Conservation (phyloP, 2,797 vertebrate species). For the Rhynchonycteris naso region DNA sequence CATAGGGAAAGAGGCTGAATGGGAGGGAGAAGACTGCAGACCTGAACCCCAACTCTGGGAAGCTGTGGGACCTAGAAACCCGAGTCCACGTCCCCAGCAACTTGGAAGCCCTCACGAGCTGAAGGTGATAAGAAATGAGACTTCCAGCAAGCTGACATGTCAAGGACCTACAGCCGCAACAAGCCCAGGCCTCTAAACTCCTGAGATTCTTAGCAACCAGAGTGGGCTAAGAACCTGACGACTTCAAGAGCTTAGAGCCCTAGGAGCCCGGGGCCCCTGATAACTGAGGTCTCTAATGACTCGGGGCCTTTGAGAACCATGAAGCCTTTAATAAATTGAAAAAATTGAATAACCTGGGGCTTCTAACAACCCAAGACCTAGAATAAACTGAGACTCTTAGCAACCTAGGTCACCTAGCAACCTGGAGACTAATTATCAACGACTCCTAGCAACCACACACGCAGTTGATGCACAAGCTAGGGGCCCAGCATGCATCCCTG, state of each 20-base stretch:
- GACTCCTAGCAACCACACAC: conserved; percentile 71
- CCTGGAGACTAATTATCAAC: conserved; percentile 65
- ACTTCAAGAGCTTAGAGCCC: not conserved
- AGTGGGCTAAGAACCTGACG: not conserved
- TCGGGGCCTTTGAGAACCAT: conserved; percentile 24
- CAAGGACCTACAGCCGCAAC: not conserved
- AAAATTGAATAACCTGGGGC: conserved; percentile 71
- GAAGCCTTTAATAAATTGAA: conserved; percentile 63
- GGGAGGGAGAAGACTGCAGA: not conserved
- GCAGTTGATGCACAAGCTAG: conserved; percentile 8
- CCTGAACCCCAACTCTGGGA: not conserved
- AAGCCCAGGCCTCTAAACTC: not conserved
- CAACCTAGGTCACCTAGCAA: conserved; percentile 78
- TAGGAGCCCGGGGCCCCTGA: not conserved
- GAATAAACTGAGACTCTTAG: conserved; percentile 75
- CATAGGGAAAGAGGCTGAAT: not conserved
- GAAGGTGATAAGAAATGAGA: not conserved
- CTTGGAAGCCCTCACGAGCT: not conserved
- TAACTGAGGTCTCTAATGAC: conserved; percentile 50
- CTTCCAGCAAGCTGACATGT: not conserved
- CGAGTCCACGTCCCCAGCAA: not conserved
- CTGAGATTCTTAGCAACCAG: not conserved
- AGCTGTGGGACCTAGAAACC: not conserved
- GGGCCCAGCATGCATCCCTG: not conserved
- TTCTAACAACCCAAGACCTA: conserved; percentile 68